Evolutionary conservation across 2,113 vertebrate genomes (phyloP), one percentile per base, ranked within the genome.

Genomic region (Crocuta crocuta): DNA sequence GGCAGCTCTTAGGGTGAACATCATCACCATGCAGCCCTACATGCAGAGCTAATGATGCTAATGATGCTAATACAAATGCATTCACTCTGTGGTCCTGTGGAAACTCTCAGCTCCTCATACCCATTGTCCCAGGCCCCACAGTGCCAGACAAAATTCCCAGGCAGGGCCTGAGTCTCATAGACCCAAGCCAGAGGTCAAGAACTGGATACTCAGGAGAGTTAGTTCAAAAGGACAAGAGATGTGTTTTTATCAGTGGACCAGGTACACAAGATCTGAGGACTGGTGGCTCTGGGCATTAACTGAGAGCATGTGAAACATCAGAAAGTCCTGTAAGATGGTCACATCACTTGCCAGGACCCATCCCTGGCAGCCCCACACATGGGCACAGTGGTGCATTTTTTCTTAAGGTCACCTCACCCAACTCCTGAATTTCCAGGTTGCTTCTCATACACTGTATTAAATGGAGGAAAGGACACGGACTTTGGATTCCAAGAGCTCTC

Each of bases 101-200:
- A 55, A 76, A 8, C n/a, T 10, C 4, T 61, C 16, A 19, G 80
- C 66, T 21, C 21, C 65, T 58, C 9, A 11, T n/a, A 55, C 15
- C 50, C 55, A 19, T 23, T 2, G 5, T 8, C 5, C 61, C 4
- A 0, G 2, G 1, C 13, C 26, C 26, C 15, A 15, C 2, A 61
- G 79, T 24, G 2, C 43, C 74, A 17, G 26, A 45, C 74, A 17
- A 48, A 26, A 17, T 26, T 78, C 74, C 43, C 74, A 78, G 74
- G 24, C 7, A 15, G 15, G 74, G 7, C 74, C 17, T 78, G 26
- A 31, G 15, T 31, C 74, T 48, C 43, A 48, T 13, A 48, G 74
- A 78, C 74, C 43, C 74, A 78, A 26, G 74, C 43, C 74, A 78
- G 43, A 78, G 13, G 43, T 31, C 26, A 17, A 78, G 74, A 78